These are phyloP conservation scores for Bos indicus DNA, from an alignment of 2,113 vertebrate genomes.

Conservation along the genomic window DNA sequence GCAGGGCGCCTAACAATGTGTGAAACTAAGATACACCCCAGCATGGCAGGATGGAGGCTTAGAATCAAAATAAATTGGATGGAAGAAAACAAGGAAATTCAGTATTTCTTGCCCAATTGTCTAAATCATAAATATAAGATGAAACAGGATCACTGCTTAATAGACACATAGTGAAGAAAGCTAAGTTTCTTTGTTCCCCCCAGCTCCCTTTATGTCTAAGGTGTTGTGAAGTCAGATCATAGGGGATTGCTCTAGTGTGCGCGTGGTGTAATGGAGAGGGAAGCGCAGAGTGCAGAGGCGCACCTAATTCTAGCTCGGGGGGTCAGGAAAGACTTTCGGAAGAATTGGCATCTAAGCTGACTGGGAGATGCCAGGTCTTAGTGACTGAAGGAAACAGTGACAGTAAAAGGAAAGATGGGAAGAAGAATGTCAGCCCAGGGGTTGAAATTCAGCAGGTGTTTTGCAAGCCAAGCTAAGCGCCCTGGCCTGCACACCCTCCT, in stretches of 20 bases:
- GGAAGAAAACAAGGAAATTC: not conserved
- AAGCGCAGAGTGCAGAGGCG: accelerated
- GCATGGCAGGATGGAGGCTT: not conserved
- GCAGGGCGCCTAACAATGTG: not conserved
- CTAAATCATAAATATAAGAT: not conserved
- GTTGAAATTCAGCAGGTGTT: not conserved
- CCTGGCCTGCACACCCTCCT: not conserved
- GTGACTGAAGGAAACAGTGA: not conserved
- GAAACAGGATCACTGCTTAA: not conserved
- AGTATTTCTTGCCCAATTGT: not conserved
- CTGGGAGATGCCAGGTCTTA: not conserved
- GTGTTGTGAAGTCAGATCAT: not conserved
- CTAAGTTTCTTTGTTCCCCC: not conserved
- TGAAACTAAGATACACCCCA: not conserved
- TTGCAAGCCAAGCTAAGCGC: not conserved
- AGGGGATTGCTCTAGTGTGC: accelerated
- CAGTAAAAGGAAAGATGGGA: not conserved
- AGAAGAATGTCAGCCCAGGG: not conserved
- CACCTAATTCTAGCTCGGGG: not conserved
- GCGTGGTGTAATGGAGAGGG: accelerated
- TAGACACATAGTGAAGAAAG: not conserved
- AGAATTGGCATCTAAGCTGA: not conserved
- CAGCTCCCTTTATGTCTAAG: not conserved
- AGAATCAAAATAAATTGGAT: not conserved
- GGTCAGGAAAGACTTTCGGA: not conserved